Evolutionary conservation across 2,113 vertebrate genomes (phyloP).

Genomic region (Siphamia tubifer): DNA sequence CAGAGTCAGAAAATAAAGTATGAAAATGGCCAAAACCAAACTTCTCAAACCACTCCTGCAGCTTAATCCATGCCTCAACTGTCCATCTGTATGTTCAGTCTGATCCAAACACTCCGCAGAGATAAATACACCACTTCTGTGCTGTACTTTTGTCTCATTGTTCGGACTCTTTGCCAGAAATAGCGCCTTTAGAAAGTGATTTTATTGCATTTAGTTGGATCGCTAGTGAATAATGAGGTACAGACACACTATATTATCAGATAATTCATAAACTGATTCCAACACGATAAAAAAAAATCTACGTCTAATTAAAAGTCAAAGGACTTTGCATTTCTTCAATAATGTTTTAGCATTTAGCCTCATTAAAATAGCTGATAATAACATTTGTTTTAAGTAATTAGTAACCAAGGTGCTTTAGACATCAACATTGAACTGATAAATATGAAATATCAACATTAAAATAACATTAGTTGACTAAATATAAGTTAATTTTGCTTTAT

Average conservation of each 20-base stretch:
- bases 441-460: neutral
- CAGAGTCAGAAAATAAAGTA: constrained; percentile 10
- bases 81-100: neutral
- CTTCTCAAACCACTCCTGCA: neutral
- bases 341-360: neutral
- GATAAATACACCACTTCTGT: constrained; percentile 6
- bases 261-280: neutral
- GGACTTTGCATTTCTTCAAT: too few species aligned
- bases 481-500: too few species aligned
- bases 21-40: neutral
- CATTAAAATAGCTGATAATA: neutral
- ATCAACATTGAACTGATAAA: neutral
- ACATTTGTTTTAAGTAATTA: neutral
- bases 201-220: neutral
- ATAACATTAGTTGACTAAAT: neutral
- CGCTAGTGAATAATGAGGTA: neutral
- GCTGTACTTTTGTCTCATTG: neutral
- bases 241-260: neutral
- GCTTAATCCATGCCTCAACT: neutral
- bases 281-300: too few species aligned
- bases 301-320: too few species aligned
- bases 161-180: neutral
- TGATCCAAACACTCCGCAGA: constrained; percentile 2
- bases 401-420: too few species aligned
- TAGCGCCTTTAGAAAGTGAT: neutral